Evolutionary conservation across 2,113 vertebrate genomes (phyloP), one percentile per base, ranked within the genome.

Genomic region (Trinectes maculatus): DNA sequence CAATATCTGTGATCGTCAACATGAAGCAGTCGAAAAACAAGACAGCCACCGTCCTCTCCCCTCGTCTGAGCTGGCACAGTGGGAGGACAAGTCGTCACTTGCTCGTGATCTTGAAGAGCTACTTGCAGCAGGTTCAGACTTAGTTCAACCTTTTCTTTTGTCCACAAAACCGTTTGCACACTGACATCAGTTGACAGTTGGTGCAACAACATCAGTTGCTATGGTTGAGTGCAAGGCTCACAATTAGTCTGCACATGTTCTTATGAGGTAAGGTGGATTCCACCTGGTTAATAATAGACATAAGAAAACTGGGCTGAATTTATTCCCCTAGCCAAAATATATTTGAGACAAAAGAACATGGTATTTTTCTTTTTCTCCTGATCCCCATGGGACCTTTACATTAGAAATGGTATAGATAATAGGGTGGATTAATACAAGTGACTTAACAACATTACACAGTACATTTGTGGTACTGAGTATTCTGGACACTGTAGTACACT

Each of bases 121-220:
- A 1, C 66, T 40, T 58, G n/a, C 37, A 36, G 25, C 75, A 87
- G 15, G 80, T 85, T 70, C 65, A 77, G 73, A 75, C 83, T 48
- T 46, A 46, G 53, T 65, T 68, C 25, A 67, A 24, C 1, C 36
- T 57, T 56, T 33, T 63, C 52, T 52, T 74, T 69, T 29, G 36
- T 62, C 33, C 9, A 3, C 3, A 22, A 31, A 40, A 58, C 18
- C 43, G 60, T 70, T 63, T 57, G 54, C 74, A 63, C 58, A 51
- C 57, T n/a, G n/a, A n/a, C n/a, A n/a, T n/a, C n/a, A n/a, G n/a
- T n/a, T n/a, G n/a, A n/a, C n/a, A n/a, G n/a, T n/a, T n/a, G n/a
- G n/a, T n/a, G 34, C n/a, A 3, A 40, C 65, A 42, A 53, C 36
- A 61, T 11, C 39, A 65, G 53, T 28, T 60, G 15, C 25, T 13